Conservation (phyloP, 2,113 vertebrate species). For the Phylloscopus trochiloides region DNA sequence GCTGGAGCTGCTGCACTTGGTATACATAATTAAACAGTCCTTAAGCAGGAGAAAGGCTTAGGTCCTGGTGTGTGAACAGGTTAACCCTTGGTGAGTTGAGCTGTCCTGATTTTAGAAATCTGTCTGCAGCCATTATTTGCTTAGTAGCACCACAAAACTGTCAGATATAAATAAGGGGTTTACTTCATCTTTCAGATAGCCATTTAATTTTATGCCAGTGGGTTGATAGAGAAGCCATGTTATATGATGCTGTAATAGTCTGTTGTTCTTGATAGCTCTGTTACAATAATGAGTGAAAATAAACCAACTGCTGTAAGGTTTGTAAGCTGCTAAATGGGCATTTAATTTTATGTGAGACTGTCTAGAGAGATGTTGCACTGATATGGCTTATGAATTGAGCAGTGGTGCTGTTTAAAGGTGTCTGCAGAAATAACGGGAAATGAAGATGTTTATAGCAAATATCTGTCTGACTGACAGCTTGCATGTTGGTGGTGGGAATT, state of each 20-base stretch:
- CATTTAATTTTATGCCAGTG: not conserved
- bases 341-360: not conserved
- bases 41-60: slow-evolving; percentile 13
- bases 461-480: slow-evolving; percentile 36
- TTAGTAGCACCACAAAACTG: not conserved
- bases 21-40: slow-evolving; percentile 53
- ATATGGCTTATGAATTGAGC: slow-evolving; percentile 25
- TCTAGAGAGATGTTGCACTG: not conserved
- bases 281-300: not conserved
- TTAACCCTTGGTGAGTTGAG: slow-evolving; percentile 26
- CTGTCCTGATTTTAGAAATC: not conserved
- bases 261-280: not conserved
- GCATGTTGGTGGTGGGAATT: not conserved
- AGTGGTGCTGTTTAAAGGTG: slow-evolving; percentile 46
- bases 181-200: not conserved
- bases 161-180: not conserved
- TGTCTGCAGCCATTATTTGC: not conserved
- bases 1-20: slow-evolving; percentile 20
- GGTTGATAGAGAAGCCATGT: not conserved
- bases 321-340: not conserved
- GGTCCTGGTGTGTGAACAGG: not conserved
- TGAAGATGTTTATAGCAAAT: slow-evolving; percentile 49
- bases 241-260: not conserved
- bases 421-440: slow-evolving; percentile 32
- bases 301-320: slow-evolving; percentile 4